Base-by-base conservation (phyloP, 1,140 invertebrate species). In the Neodiprion virginianus region DNA sequence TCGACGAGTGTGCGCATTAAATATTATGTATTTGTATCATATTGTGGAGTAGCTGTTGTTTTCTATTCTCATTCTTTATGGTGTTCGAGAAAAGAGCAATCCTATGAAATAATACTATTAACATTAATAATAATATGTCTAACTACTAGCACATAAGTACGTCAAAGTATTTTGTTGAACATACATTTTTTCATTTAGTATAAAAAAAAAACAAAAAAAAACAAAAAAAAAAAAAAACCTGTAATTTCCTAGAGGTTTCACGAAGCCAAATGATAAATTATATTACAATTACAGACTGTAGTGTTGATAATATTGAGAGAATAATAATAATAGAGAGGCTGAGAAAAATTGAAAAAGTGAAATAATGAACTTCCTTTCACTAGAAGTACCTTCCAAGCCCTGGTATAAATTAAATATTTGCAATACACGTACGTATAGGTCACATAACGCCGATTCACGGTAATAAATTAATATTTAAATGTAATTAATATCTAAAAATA, bases 381-480 rank as follows among this genome's bases (percentile, higher is more conserved):
- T 5, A 14, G n/a, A 61, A 61, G 53, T 61, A 61, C 53, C 53
- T 61, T 61, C 53, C 53, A 61, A 61, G 53, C 53, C 11, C n/a
- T 17, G 53, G 53, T 8, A 61, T 61, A 17, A 17, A 14, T 61
- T 61, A 8, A 17, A 61, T 61, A 61, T 61, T 61, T 61, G 53
- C 53, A 61, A 61, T 61, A 61, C 28, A 40, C 28, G 5, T 40
- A 40, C 28, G 28, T 61, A 61, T 61, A 61, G 53, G 53, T 61
- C 11, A 61, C n/a, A 61, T 61, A 14, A 61, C 78, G 67, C 81
- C 75, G 70, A 76, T 76, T 74, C 67, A 76, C 71, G 79, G 75
- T 80, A 80, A 82, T 74, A 74, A 76, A 79, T 77, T 75, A 81
- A 75, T 81, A 79, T 81, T 81, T 71, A 71, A 71, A 23, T 69